A percentile compares a stretch with the other conserved stretches of the same genome.
Evolutionary conservation across 2,888 invertebrate genomes (phyloP).

Genomic region (Apodemia duryi): DNA sequence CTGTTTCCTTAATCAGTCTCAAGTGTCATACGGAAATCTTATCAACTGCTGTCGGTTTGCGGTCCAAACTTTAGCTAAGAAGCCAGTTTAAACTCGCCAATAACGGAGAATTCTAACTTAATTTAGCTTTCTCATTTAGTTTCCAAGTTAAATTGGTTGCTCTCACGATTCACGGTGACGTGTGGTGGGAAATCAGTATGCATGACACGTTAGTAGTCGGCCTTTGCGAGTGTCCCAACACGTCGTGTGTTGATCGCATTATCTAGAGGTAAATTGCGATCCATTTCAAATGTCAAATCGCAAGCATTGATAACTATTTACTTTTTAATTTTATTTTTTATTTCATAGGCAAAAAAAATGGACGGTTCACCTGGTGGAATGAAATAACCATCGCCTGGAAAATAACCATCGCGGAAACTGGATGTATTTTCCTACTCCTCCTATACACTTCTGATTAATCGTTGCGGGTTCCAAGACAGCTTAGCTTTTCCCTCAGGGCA

Average conservation of each 20-base stretch:
- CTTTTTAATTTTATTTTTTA: too few relatives aligned
- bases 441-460: too few relatives aligned
- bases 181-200: constrained; percentile 41
- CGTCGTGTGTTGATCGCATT: neutral
- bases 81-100: constrained; percentile 23
- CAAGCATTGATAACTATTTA: too few relatives aligned
- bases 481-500: too few relatives aligned
- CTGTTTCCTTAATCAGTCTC: constrained; percentile 20
- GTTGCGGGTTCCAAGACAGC: too few relatives aligned
- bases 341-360: too few relatives aligned
- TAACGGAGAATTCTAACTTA: constrained; percentile 25
- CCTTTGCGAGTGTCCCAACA: neutral
- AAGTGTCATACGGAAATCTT: constrained; percentile 21
- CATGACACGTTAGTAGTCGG: constrained; percentile 19
- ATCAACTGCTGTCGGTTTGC: constrained; percentile 24
- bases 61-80: constrained; percentile 25
- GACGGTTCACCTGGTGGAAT: too few relatives aligned
- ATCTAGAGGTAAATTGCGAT: neutral
- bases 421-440: too few relatives aligned
- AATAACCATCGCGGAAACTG: too few relatives aligned
- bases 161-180: constrained; percentile 19
- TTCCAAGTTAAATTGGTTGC: constrained; percentile 32
- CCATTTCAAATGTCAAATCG: too few relatives aligned
- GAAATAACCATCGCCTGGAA: too few relatives aligned
- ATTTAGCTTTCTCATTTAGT: constrained; percentile 29